Percentiles rank a stretch among this genome's conserved stretches.
These are phyloP conservation scores for Lamprologus ornatipinnis DNA, from an alignment of 2,113 vertebrate species.

Conservation along the genomic window DNA sequence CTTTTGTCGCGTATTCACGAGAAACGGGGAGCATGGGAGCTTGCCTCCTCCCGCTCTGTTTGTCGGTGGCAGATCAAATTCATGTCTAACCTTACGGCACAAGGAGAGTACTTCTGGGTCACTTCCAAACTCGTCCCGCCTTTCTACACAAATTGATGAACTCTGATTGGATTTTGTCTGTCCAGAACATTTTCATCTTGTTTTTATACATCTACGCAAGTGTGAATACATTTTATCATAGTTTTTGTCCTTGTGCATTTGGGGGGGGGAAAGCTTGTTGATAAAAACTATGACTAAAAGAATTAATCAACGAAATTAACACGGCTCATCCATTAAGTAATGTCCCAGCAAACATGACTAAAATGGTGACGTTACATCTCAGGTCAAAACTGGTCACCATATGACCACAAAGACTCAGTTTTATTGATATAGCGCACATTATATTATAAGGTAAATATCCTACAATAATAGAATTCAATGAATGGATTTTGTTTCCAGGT, in stretches of 20 bases:
- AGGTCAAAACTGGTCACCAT: neutral
- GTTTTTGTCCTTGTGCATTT: neutral
- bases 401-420: neutral
- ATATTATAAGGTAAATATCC: neutral
- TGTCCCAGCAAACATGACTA: neutral
- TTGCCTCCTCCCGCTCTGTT: accelerated
- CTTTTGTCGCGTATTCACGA: neutral
- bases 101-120: neutral
- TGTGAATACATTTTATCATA: neutral
- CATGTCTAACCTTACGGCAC: neutral
- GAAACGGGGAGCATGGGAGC: neutral
- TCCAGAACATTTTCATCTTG: neutral
- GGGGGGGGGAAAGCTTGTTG: accelerated
- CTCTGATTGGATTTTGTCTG: neutral
- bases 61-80: neutral
- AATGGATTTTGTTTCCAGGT: neutral
- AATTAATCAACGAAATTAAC: accelerated
- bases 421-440: neutral
- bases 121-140: neutral
- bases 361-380: accelerated
- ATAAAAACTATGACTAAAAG: neutral
- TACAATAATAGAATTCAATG: neutral
- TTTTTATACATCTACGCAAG: neutral
- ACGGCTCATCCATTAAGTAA: neutral
- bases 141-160: neutral